A percentile compares a stretch with the other conserved stretches of the same genome.
Evolutionary conservation across 2,113 vertebrate species (phyloP).

Genomic region (Cyphomyrus discorhynchus): DNA sequence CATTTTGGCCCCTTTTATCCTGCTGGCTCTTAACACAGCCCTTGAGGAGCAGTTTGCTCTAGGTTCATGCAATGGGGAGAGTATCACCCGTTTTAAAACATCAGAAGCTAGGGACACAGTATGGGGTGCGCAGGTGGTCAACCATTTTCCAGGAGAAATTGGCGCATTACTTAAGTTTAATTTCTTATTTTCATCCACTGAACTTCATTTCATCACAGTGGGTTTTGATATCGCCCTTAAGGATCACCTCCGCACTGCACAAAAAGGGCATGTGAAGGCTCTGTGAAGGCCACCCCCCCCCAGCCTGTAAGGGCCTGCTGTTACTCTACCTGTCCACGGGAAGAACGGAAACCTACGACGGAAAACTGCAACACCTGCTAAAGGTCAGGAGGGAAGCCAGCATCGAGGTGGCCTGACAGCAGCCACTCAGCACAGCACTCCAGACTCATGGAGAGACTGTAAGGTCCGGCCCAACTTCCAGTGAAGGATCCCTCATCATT

Average conservation of each 20-base stretch:
- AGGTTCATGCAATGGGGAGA: background rate
- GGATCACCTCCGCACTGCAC: background rate
- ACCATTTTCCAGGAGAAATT: background rate
- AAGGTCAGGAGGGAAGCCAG: background rate
- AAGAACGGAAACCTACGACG: background rate
- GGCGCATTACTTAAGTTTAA: background rate
- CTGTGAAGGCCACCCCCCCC: background rate
- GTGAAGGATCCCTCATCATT: background rate
- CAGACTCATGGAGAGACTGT: background rate
- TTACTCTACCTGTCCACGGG: background rate
- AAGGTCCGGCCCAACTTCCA: background rate
- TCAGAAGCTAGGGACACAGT: background rate
- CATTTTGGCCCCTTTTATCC: background rate
- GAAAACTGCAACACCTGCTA: background rate
- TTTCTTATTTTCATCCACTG: background rate
- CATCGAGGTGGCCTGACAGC: background rate
- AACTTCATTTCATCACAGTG: background rate
- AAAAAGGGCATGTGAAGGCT: background rate
- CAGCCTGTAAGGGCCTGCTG: background rate
- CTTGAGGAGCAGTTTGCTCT: background rate
- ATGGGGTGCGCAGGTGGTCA: background rate
- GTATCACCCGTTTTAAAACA: background rate
- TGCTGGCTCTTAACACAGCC: background rate
- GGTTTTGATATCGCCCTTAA: background rate
- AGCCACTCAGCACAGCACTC: background rate